Base-by-base conservation (phyloP, 2,113 vertebrate species). In the Labeo catla region DNA sequence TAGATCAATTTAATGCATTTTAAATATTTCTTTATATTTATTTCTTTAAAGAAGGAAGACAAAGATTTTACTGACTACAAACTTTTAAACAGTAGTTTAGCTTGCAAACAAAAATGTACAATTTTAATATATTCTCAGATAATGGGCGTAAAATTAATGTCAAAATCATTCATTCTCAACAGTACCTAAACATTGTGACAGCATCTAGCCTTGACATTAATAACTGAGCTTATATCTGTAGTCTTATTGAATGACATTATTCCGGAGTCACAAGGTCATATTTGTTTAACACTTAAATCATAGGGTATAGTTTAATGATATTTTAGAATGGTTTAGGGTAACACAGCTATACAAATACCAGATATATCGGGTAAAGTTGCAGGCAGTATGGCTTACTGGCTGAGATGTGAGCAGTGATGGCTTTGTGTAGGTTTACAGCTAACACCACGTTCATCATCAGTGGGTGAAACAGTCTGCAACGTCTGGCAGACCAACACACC, bases 371-470 rank as follows among this genome's bases (percentile, higher is more conserved):
- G 9, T n/a, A 12, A 47, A 16, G 8, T n/a, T 47, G 28, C 21
- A 47, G 4, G 70, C 43, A n/a, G 43, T 73, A 12, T 2, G 19
- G 19, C 10, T 73, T 43, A n/a, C 43, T 47, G 43, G 10, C 43
- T 74, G 72, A 45, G 72, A 21, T 49, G 21, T 74, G 43, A 23
- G 72, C 43, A 74, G 19, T n/a, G 43, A 47, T 47, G 70, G 83
- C 49, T 45, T 66, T 45, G 68, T 52, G 11, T 61, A 76, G 63
- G 80, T 84, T 84, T 59, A 80, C 68, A 47, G 57, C 34, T 59
- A 47, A 49, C 61, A 73, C 36, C 72, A 45, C 21, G 61, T 84
- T 54, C 36, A 81, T 87, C 54, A 87, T 83, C 73, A 84, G 39
- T 72, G 70, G 66, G 9, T 76, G 59, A 86, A 28, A 80, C 81